A percentile compares a stretch with the other conserved stretches of the same genome.
phyloP scores from a whole-genome alignment of 2,113 vertebrate genomes.

The Loxodonta africana region DNA sequence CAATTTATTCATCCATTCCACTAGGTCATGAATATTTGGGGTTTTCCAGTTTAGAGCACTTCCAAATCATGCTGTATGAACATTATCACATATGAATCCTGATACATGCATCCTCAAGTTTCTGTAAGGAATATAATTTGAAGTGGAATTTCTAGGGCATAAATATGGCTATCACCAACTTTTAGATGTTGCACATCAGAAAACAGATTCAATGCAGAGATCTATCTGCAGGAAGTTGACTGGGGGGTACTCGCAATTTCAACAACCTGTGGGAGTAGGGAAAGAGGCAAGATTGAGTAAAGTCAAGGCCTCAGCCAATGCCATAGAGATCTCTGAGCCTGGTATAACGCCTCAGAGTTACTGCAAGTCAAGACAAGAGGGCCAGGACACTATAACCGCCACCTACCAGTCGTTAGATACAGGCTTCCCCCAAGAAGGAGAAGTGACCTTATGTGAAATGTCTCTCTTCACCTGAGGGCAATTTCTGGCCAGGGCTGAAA shows the following conservation, averaged over 20 bases:
- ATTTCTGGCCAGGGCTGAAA: background rate
- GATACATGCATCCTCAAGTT: background rate
- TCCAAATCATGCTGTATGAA: background rate
- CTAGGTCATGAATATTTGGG: background rate
- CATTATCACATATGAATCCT: background rate
- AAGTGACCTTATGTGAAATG: background rate
- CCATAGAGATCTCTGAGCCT: background rate
- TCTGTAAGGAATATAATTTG: background rate
- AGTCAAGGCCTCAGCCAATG: background rate
- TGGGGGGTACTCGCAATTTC: background rate
- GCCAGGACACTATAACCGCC: background rate
- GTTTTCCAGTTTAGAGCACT: background rate
- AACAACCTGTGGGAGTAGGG: background rate
- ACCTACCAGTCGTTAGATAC: background rate
- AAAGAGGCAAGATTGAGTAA: background rate
- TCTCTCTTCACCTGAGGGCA: background rate
- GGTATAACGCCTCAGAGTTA: background rate
- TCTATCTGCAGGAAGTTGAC: background rate
- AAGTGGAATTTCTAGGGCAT: background rate
- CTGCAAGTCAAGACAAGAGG: background rate
- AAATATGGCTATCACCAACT: background rate
- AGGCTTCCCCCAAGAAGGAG: background rate
- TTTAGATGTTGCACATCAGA: background rate
- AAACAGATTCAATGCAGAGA: background rate
- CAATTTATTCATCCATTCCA: background rate